Percentiles rank a stretch among this genome's conserved stretches.
These are phyloP conservation scores for Forbesichthys papilliferus DNA, from an alignment of 2,113 vertebrate species.

Conservation along the genomic window DNA sequence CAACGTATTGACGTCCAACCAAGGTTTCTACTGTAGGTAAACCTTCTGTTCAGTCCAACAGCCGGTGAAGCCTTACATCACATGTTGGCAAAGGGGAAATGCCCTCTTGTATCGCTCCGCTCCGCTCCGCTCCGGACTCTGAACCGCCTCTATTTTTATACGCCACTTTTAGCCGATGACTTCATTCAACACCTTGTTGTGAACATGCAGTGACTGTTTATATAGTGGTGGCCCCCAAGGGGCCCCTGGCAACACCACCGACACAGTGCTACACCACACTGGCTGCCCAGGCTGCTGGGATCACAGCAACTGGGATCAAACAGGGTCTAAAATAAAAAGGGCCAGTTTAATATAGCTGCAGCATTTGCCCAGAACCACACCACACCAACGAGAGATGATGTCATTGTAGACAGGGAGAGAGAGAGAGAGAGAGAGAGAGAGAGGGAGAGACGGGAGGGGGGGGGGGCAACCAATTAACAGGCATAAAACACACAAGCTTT, in stretches of 20 bases:
- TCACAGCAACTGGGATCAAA: constrained; percentile 63
- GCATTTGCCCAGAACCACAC: constrained; percentile 50
- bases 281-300: constrained; percentile 39
- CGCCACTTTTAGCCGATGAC: constrained; percentile 50
- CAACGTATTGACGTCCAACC: no score
- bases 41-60: no score
- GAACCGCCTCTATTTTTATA: constrained; percentile 56
- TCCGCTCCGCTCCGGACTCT: no score
- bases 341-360: constrained; percentile 64
- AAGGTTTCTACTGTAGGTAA: no score
- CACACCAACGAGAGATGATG: constrained; percentile 66
- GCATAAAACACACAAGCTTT: no score
- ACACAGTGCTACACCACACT: neutral
- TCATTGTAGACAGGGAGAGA: constrained; percentile 35
- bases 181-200: constrained; percentile 35
- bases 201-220: constrained; percentile 40
- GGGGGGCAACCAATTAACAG: neutral
- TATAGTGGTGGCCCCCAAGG: constrained; percentile 50
- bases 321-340: constrained; percentile 55
- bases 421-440: constrained; percentile 4
- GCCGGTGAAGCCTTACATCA: no score
- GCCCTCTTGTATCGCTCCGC: no score
- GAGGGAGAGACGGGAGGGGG: constrained; percentile 19
- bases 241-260: neutral
- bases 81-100: no score